These are phyloP conservation scores for Aplidium turbinatum DNA, from an alignment of 23 tunicate genomes.

Conservation along the genomic window DNA sequence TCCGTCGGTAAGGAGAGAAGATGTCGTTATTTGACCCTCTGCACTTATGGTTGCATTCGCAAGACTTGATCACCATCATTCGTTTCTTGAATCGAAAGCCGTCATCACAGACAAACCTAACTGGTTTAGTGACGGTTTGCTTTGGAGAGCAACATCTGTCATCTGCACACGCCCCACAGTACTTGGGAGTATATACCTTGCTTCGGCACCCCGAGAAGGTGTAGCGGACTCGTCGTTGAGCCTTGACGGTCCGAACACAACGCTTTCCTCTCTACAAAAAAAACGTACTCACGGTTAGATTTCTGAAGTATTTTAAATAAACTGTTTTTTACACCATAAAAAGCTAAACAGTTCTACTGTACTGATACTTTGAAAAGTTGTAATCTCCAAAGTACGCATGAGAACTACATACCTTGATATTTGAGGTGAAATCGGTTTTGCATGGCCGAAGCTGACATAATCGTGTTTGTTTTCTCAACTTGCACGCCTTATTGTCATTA, in stretches of 20 bases:
- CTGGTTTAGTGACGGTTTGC: slow-evolving; percentile 53
- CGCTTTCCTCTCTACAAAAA: slow-evolving; percentile 70
- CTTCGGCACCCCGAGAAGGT: slow-evolving; percentile 84
- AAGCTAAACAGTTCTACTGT: too few species aligned
- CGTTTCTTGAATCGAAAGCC: slow-evolving; percentile 77
- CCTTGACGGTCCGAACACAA: slow-evolving; percentile 64
- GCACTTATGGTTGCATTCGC: slow-evolving; percentile 58
- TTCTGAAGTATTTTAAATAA: too few species aligned
- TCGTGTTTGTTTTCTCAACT: slow-evolving; percentile 60
- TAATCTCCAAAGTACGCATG: too few species aligned
- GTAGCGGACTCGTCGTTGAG: slow-evolving; percentile 57
- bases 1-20: slow-evolving; percentile 39
- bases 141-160: slow-evolving; percentile 79
- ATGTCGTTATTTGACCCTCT: slow-evolving; percentile 52
- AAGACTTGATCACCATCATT: slow-evolving; percentile 80
- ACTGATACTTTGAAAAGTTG: too few species aligned
- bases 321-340: too few species aligned
- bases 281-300: not conserved
- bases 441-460: slow-evolving; percentile 84
- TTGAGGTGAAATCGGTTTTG: slow-evolving; percentile 26
- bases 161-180: slow-evolving; percentile 71
- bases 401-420: slow-evolving; percentile 71
- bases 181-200: slow-evolving; percentile 77
- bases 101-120: slow-evolving; percentile 66
- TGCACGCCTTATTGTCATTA: slow-evolving; percentile 71